Percentiles rank a stretch among this genome's conserved stretches.
Evolutionary conservation across 2,888 invertebrate genomes (phyloP).

Genomic region (Apotomis betuletana): DNA sequence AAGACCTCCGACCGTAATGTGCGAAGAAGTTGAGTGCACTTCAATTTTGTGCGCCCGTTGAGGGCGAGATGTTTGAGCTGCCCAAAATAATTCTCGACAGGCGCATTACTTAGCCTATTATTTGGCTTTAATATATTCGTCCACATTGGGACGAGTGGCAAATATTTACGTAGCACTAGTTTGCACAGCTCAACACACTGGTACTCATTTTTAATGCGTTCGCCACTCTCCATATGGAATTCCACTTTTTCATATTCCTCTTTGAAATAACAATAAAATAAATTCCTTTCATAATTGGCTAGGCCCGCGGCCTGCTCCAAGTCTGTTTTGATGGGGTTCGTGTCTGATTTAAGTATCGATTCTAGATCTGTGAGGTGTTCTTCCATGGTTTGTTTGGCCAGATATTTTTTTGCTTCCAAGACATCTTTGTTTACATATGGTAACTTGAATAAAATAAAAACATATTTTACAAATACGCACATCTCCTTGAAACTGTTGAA

Average conservation of each 20-base stretch:
- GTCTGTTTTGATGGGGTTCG: neutral
- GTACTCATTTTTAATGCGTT: neutral
- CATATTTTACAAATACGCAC: neutral
- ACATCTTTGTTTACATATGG: neutral
- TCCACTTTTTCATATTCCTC: neutral
- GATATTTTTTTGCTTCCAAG: neutral
- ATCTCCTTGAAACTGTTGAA: neutral
- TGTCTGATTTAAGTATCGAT: neutral
- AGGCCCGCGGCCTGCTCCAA: neutral
- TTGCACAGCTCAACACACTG: neutral
- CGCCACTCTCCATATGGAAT: neutral
- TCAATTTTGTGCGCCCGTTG: neutral
- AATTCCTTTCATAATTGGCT: slow-evolving; percentile 3
- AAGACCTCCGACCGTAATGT: neutral
- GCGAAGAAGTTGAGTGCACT: neutral
- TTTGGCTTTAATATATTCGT: neutral
- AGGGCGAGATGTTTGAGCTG: neutral
- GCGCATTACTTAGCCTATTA: neutral
- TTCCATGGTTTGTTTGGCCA: neutral
- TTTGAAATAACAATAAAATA: slow-evolving; percentile 1
- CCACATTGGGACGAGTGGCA: slow-evolving; percentile 9
- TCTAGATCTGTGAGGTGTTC: neutral
- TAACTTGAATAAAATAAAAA: neutral
- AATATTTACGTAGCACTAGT: neutral
- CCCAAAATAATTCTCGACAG: slow-evolving; percentile 12